Base-by-base conservation (phyloP, 2,888 invertebrate species). In the Creontiades dilutus region DNA sequence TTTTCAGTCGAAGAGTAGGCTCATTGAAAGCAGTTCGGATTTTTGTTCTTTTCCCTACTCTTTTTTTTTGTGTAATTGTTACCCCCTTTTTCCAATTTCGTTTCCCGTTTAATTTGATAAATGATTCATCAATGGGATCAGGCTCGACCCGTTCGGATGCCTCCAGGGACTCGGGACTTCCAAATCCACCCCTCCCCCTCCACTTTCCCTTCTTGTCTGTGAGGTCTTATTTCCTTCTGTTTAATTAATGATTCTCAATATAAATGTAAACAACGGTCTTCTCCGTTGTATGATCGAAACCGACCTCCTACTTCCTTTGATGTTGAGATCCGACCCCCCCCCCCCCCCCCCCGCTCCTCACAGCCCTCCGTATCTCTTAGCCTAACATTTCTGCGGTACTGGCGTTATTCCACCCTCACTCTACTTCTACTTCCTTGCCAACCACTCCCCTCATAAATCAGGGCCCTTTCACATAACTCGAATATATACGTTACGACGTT, bases 161-260 rank as follows among this genome's bases (percentile, higher is more conserved):
- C 37, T 37, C 78, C 47, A 47, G 46, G 78, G 47, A 46, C 78
- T 47, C 16, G 7, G 16, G 37, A 46, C 78, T 80, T 80, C 47
- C 78, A 37, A 80, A 16, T 37, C 78, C 37, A 11, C 11, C 28
- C 27, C 78, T 16, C 76, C 37, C 78, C 28, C 78, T 4, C n/a
- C 46, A n/a, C 78, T n/a, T n/a, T n/a, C 57, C 7, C n/a, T 16
- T 57, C 68, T 12, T 68, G 68, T 80, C 78, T 47, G 85, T 61
- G 61, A 85, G 82, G 82, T 37, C 57, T 85, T 85, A 85, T 85
- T 85, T 85, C 85, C 85, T 61, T 85, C 61, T 85, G 85, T 85
- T 85, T 85, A 85, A 85, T 85, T 85, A 85, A 85, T 28, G 85
- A 61, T 85, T 85, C 85, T 85, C 85, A 85, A 85, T 85, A 81